Base-by-base conservation (phyloP, 2,113 vertebrate genomes). In the Phyllostomus hastatus region DNA sequence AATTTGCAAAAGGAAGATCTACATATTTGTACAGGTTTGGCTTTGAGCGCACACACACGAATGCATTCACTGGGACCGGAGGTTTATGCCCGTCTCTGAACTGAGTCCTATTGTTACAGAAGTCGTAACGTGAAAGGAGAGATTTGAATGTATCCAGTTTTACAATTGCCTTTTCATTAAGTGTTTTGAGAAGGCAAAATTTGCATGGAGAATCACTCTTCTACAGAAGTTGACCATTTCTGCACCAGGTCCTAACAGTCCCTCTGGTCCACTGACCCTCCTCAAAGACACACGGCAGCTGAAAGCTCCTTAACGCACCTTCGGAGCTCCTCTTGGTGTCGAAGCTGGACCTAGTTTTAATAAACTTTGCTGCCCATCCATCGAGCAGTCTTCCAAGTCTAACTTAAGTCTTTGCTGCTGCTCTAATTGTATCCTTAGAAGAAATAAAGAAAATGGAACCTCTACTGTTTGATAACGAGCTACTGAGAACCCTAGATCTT, bases 1-100 rank as follows among this genome's bases (percentile, higher is more conserved):
- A n/a, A 76, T 94, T 86, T 69, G 93, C 67, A 94, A 96, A 96
- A 94, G 82, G 95, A 43, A 35, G 92, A 52, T 82, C n/a, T 88
- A 57, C 35, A 70, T 88, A 88, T 84, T 96, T 87, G 76, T 73
- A 64, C 82, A 73, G 82, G 69, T 82, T 90, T 67, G 59, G 5
- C 88, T 90, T 91, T 95, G 52, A 66, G 10, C 50, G 19, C n/a
- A 59, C 19, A 87, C 38, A 64, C 70, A 87, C 8, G 4, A 43
- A 67, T 4, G 35, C 33, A 87, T 75, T n/a, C 38, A 84, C 78
- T 57, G 54, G 12, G 46, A 86, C 7, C 64, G 46, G 20, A 61
- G 20, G 50, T 2, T 38, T 61, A 52, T 95, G 15, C 10, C 80
- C n/a, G 61, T 88, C 66, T 85, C 38, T 81, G 64, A 92, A 95